These are phyloP conservation scores for Gryon sp. DNA, from an alignment of 1,140 invertebrate species.

Conservation along the genomic window DNA sequence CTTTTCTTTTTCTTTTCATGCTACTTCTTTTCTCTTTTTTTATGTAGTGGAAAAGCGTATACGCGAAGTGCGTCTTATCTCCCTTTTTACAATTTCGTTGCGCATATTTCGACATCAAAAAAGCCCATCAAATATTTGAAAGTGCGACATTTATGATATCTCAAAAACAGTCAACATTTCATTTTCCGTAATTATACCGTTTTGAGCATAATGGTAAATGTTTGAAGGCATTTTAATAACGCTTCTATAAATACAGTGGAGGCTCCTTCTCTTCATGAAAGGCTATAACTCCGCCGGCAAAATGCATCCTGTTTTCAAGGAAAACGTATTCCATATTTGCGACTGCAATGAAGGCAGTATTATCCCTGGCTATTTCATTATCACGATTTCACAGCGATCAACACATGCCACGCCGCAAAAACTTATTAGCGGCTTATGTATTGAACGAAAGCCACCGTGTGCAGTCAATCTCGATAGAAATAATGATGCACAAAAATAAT, in stretches of 20 bases:
- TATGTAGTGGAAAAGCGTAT: too few relatives aligned
- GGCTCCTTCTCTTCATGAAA: slow-evolving; percentile 27
- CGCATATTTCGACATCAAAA: slow-evolving; percentile 1
- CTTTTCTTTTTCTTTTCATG: too few relatives aligned
- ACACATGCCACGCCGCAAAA: slow-evolving; percentile 48
- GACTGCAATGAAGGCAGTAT: slow-evolving; percentile 62
- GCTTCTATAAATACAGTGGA: slow-evolving; percentile 56
- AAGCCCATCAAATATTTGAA: slow-evolving; percentile 54
- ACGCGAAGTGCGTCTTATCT: slow-evolving; percentile 23
- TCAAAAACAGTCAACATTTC: slow-evolving; percentile 55
- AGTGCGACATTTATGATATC: slow-evolving; percentile 37
- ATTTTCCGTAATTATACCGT: slow-evolving; percentile 62
- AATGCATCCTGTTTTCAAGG: slow-evolving; percentile 59
- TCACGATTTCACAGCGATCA: slow-evolving; percentile 60
- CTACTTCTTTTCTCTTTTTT: too few relatives aligned
- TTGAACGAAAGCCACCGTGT: slow-evolving; percentile 46
- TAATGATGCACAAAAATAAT: slow-evolving; percentile 59
- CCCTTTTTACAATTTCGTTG: slow-evolving; percentile 15
- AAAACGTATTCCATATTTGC: slow-evolving; percentile 58
- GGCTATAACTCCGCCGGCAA: slow-evolving; percentile 55
- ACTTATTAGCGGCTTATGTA: slow-evolving; percentile 57
- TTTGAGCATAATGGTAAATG: slow-evolving; percentile 58
- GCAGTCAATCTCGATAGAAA: slow-evolving; percentile 67
- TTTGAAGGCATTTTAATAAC: slow-evolving; percentile 63
- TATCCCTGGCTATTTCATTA: slow-evolving; percentile 61